Conservation (phyloP, 2,888 invertebrate species). For the Pachliopta kotzebuea region DNA sequence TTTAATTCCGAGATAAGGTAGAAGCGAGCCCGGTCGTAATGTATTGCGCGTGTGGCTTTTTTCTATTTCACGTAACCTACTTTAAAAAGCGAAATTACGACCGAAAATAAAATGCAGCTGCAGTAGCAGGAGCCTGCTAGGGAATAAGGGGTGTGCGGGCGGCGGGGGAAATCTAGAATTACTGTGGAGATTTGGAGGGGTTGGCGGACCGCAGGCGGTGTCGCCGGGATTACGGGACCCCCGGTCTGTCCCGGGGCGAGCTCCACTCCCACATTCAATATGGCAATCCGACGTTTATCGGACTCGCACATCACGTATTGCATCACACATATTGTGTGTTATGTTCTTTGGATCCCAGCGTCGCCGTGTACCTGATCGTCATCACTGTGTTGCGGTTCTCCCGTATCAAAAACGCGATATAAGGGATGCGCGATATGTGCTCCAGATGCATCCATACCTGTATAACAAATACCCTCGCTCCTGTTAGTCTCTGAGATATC, state of each 20-base stretch:
- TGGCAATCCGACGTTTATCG: too few species aligned
- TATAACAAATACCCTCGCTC: neutral
- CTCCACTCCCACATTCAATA: too few species aligned
- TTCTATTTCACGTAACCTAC: slow-evolving; percentile 9
- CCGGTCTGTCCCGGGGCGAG: slow-evolving; percentile 11
- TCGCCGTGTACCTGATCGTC: too few species aligned
- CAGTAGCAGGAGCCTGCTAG: neutral
- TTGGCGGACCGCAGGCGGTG: slow-evolving; percentile 8
- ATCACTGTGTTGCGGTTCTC: too few species aligned
- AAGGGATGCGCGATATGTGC: too few species aligned
- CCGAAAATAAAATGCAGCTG: slow-evolving; percentile 19
- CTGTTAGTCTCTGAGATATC: neutral
- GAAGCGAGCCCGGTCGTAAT: too few species aligned
- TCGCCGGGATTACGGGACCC: slow-evolving; percentile 19
- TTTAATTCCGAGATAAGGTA: too few species aligned
- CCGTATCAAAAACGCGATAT: too few species aligned
- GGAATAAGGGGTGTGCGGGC: too few species aligned
- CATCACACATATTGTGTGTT: too few species aligned
- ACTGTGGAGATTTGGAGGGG: slow-evolving; percentile 6
- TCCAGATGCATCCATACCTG: neutral
- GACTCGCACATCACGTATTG: too few species aligned
- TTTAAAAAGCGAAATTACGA: slow-evolving; percentile 12
- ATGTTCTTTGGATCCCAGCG: too few species aligned
- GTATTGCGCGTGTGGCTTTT: neutral
- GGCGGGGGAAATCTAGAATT: slow-evolving; percentile 9